Base-by-base conservation (phyloP, 2,113 vertebrate species). In the Triplophysa tibetana region DNA sequence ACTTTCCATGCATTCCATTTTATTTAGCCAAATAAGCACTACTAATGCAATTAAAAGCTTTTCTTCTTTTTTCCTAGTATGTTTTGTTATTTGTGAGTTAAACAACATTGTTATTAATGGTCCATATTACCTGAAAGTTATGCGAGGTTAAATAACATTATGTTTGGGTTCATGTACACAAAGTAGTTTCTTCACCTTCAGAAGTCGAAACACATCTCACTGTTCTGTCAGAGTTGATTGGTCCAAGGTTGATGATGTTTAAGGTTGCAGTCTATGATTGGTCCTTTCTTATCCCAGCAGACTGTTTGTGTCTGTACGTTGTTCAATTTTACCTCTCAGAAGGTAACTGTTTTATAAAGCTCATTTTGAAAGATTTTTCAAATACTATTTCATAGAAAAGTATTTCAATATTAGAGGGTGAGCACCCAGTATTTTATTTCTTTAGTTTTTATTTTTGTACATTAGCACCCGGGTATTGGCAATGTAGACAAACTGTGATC, bases 381-480 rank as follows among this genome's bases (percentile, higher is more conserved):
- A 80, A 85, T 63, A 65, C 60, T 73, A n/a, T 85, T 83, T 82
- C 77, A 72, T 82, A 87, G 84, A 76, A 52, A 70, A 77, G 63
- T 79, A 82, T 81, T 81, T 80, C 70, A 74, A 66, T 82, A 76
- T 81, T 81, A 70, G 91, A 90, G 62, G 69, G 52, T 87, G 52
- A 95, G 92, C 90, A 88, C 87, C 91, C 89, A 87, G 87, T 90
- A 87, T 63, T 83, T 83, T 73, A 68, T 82, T 81, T 86, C 60
- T 82, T 83, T 86, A 93, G 86, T 88, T 88, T 93, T 91, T 95
- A 94, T 95, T 95, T 95, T 96, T 96, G 93, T 95, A 94, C 85
- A 92, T 91, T 91, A 92, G 86, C 92, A 92, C 88, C 90, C 85
- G 87, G 92, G 91, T 88, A 89, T 85, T 94, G 94, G 93, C 91